Percentiles rank a stretch among this genome's conserved stretches.
Evolutionary conservation across 2,113 vertebrate genomes (phyloP).

Genomic region (Strigops habroptila): DNA sequence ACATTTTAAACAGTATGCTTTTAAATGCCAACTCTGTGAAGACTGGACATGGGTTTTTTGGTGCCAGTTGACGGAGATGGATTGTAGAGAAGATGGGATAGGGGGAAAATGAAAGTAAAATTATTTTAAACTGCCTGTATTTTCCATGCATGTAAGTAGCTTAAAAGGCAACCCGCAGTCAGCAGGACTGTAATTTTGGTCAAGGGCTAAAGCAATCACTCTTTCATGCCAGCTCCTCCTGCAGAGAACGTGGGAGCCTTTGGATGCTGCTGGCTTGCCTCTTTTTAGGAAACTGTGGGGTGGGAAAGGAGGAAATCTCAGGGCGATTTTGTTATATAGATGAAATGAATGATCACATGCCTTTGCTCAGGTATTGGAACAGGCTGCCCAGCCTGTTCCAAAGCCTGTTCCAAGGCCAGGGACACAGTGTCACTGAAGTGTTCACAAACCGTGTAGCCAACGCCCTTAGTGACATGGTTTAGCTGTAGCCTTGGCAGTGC

Average conservation of each 20-base stretch:
- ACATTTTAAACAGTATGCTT: neutral
- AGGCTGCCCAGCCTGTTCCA: neutral
- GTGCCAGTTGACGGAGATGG: neutral
- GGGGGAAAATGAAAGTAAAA: neutral
- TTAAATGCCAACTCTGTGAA: neutral
- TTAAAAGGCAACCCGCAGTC: neutral
- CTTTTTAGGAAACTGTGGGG: neutral
- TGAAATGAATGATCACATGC: too few relatives aligned
- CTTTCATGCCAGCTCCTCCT: neutral
- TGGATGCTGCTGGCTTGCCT: too few relatives aligned
- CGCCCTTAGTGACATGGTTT: neutral
- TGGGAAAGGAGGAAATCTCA: neutral
- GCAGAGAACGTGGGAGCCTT: neutral
- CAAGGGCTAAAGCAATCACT: fast-evolving
- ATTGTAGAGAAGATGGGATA: neutral
- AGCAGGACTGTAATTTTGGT: neutral
- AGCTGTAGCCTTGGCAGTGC: neutral
- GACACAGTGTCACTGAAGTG: neutral
- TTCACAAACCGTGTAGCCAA: neutral
- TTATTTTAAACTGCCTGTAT: neutral
- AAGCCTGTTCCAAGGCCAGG: neutral
- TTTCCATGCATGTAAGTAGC: neutral
- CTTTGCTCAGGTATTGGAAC: neutral
- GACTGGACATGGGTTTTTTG: neutral
- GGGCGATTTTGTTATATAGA: neutral